Evolutionary conservation across 1,140 invertebrate species (phyloP).

Genomic region (Apocrypta bakeri): DNA sequence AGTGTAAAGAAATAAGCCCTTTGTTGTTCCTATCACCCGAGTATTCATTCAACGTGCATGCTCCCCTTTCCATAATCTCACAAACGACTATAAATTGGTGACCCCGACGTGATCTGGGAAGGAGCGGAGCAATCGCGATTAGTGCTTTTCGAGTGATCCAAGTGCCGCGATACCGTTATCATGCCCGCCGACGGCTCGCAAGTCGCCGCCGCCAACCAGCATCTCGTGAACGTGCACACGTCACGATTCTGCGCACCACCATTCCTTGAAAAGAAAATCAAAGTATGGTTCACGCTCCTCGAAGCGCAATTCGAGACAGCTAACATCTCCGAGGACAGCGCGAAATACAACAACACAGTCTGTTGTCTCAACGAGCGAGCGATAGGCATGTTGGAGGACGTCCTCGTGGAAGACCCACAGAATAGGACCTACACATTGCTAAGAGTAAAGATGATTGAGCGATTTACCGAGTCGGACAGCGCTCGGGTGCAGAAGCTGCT

Average conservation of each 20-base stretch:
- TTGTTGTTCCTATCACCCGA: too few relatives aligned
- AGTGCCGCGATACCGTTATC: background rate
- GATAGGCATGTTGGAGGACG: background rate
- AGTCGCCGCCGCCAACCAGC: background rate
- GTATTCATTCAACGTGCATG: too few relatives aligned
- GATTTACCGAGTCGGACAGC: too few relatives aligned
- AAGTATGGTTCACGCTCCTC: background rate
- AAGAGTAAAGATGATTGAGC: background rate
- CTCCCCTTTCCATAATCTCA: too few relatives aligned
- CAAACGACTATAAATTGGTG: too few relatives aligned
- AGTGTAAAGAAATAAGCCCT: too few relatives aligned
- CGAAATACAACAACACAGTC: background rate
- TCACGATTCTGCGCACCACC: background rate
- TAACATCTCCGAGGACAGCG: background rate
- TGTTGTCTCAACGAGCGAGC: background rate
- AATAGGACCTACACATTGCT: background rate
- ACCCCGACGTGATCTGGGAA: constrained; percentile 11
- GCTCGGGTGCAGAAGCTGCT: constrained; percentile 8
- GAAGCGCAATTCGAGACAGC: background rate
- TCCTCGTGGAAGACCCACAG: background rate
- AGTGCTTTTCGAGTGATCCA: background rate
- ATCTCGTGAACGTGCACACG: too few relatives aligned
- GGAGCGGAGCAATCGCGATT: background rate
- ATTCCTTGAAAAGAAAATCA: background rate
- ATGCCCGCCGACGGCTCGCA: too few relatives aligned